phyloP scores from a whole-genome alignment of 2,797 vertebrate species.

The Strix occidentalis region DNA sequence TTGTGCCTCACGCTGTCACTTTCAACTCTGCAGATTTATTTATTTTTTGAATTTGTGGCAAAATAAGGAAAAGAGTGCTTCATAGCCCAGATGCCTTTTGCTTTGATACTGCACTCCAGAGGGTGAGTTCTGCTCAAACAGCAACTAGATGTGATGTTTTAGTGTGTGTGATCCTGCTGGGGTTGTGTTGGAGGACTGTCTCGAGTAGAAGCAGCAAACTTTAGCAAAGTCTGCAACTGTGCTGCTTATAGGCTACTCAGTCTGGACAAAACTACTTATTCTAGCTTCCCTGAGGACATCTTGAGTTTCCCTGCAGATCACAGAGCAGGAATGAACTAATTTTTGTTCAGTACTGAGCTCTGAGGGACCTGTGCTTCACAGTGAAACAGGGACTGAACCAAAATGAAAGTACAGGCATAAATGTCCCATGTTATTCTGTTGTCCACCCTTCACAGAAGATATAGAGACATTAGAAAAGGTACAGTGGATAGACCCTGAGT shows the following conservation, averaged over 20 bases:
- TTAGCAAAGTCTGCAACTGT: neutral
- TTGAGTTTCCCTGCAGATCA: neutral
- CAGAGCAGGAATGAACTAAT: neutral
- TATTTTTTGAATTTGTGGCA: neutral
- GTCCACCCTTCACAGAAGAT: neutral
- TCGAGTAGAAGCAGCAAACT: neutral
- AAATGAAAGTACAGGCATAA: neutral
- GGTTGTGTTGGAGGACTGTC: neutral
- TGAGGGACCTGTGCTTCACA: neutral
- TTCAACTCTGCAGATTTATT: neutral
- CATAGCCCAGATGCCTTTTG: neutral
- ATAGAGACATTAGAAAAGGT: no score
- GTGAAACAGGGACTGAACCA: neutral
- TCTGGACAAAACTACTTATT: neutral
- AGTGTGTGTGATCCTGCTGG: neutral
- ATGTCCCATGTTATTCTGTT: neutral
- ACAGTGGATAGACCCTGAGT: neutral
- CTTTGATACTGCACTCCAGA: neutral
- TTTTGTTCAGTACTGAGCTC: neutral
- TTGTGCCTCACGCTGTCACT: neutral
- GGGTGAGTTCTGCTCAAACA: neutral
- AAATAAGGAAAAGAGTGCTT: neutral
- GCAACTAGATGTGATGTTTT: neutral
- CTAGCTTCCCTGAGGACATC: neutral
- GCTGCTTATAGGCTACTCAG: neutral